Base-by-base conservation (phyloP, 37 sponge, comb jelly and placozoan genomes). In the Chondrilla cf. caribensis region DNA sequence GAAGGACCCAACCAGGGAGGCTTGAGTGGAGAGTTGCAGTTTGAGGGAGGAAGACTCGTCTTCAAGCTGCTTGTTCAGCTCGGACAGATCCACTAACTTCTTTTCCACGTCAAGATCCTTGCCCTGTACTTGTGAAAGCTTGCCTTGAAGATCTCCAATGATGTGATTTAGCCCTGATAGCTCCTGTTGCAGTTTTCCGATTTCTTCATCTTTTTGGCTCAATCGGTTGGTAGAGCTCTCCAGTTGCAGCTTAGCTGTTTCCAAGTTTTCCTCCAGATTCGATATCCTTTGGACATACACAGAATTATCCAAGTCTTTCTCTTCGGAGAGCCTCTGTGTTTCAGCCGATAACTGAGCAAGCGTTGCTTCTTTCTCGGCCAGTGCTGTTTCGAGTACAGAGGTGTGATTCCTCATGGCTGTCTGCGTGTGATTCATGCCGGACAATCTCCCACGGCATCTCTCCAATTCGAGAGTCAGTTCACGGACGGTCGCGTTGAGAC, bases 401-500 rank as follows among this genome's bases (percentile, higher is more conserved):
- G 89, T 73, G 33, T 92, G 93, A 44, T 84, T 79, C 70, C 79
- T 88, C 78, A 92, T 77, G 42, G 80, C 62, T 2, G 26, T 31
- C 78, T 92, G 89, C 21, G 93, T 70, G 40, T 70, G 66, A 58
- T 33, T 72, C 29, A 92, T 84, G 2, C 93, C 93, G 26, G 86
- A 58, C 47, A 92, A 78, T 39, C 84, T 77, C 2, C 93, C 93
- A 24, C 81, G 60, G 57, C 79, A 59, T 68, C 85, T 84, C 60
- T 91, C 91, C 18, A 87, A 22, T 51, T 91, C 88, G 2, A 91
- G 71, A 2, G 85, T 77, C 36, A 87, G 79, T 18, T 84, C 79
- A 29, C 39, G 40, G n/a, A 84, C 75, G 60, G 86, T 35, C 18
- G 70, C 82, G 14, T 42, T 80, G 60, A 91, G 82, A 38, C 79